phyloP scores from a whole-genome alignment of 2,888 invertebrate genomes.

The Synergus itoensis region DNA sequence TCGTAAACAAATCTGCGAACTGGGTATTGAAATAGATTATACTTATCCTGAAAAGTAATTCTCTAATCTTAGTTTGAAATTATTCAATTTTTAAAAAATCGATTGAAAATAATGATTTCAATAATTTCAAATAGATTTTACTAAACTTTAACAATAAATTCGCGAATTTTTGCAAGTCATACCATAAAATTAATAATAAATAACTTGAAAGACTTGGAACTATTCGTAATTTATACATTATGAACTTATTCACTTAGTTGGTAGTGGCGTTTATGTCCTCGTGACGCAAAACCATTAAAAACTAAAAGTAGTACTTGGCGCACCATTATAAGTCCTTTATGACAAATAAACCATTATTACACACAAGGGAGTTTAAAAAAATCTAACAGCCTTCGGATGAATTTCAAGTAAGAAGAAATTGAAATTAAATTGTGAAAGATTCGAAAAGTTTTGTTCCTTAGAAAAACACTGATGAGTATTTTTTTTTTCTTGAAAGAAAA shows the following conservation, averaged over 20 bases:
- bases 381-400: not conserved
- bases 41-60: not conserved
- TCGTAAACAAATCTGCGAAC: not conserved
- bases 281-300: not conserved
- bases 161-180: not conserved
- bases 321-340: conserved; percentile 12
- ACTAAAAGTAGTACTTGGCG: conserved; percentile 1
- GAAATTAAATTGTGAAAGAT: not conserved
- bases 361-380: not conserved
- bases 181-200: not conserved
- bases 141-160: not conserved
- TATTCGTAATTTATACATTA: conserved; percentile 3
- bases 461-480: not conserved
- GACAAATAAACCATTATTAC: not conserved
- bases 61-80: not conserved
- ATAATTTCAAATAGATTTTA: not conserved
- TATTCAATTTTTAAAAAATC: not conserved
- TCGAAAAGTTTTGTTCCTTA: not conserved
- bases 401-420: too few species aligned
- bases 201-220: not conserved
- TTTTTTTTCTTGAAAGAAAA: not conserved
- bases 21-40: not conserved
- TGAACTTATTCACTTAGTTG: not conserved
- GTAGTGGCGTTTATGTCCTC: not conserved
- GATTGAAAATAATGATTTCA: too few species aligned